These are phyloP conservation scores for Myotis findleyi DNA, from an alignment of 2,797 vertebrate species.

Conservation along the genomic window DNA sequence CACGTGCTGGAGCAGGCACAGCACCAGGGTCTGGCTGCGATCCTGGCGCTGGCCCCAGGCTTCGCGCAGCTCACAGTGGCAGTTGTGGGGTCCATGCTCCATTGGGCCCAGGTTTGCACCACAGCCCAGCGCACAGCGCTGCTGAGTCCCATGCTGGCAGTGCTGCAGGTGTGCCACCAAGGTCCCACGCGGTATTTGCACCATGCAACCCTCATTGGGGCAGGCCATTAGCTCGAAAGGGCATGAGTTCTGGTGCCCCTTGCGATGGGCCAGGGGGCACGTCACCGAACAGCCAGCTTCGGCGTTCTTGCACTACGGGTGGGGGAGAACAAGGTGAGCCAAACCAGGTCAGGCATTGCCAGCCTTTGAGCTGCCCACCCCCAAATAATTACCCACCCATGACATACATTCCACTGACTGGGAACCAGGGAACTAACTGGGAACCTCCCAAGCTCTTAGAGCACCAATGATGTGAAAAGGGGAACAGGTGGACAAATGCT, in stretches of 20 bases:
- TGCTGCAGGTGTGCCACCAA: slow-evolving; percentile 87
- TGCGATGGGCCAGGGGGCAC: slow-evolving; percentile 89
- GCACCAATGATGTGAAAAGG: not conserved
- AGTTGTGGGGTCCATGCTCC: slow-evolving; percentile 89
- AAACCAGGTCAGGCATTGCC: not conserved
- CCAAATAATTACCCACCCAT: not conserved
- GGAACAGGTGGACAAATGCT: not conserved
- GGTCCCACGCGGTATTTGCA: slow-evolving; percentile 87
- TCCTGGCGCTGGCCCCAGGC: slow-evolving; percentile 86
- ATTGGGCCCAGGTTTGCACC: slow-evolving; percentile 87
- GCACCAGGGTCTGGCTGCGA: slow-evolving; percentile 81
- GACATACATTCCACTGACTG: not conserved
- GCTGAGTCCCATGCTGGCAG: slow-evolving; percentile 88
- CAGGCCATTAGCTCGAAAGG: slow-evolving; percentile 88
- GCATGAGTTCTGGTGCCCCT: slow-evolving; percentile 89
- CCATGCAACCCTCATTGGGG: slow-evolving; percentile 90
- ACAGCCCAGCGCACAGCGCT: slow-evolving; percentile 89
- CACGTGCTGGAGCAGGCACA: not conserved
- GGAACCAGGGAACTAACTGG: not conserved
- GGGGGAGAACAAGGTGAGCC: not conserved
- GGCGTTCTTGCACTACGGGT: slow-evolving; percentile 90
- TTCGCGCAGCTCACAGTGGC: slow-evolving; percentile 89
- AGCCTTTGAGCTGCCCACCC: not conserved
- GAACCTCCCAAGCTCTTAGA: not conserved
- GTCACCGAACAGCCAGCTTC: slow-evolving; percentile 90